A percentile compares a stretch with the other conserved stretches of the same genome.
Conservation (phyloP, 2,797 vertebrate species). For the Cygnus olor region DNA sequence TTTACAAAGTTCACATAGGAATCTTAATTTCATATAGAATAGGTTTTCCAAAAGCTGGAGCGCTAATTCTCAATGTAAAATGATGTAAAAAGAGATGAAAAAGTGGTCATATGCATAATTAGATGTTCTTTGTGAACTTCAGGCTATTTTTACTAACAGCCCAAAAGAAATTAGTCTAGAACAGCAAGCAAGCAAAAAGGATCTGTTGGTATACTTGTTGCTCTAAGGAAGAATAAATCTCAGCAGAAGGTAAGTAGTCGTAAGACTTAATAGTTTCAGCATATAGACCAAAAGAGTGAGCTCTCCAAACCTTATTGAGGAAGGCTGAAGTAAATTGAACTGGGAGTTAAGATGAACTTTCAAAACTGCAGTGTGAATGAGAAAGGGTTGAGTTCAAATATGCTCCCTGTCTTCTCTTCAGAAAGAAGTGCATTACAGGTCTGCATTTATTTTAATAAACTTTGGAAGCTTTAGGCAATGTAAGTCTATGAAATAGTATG, state of each 20-base stretch:
- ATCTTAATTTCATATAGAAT: rapidly evolving
- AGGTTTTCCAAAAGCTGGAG: neutral
- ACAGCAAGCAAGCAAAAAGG: neutral
- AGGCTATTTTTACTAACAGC: neutral
- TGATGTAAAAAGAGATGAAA: neutral
- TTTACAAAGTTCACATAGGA: neutral
- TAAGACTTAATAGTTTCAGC: neutral
- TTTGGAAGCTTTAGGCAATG: neutral
- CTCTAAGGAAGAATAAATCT: neutral
- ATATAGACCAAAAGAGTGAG: neutral
- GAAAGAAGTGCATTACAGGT: neutral
- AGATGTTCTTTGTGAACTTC: neutral
- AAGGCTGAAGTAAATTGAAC: conserved; percentile 11
- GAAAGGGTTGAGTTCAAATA: no score
- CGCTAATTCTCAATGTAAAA: neutral
- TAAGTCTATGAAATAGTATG: neutral
- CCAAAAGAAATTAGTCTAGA: neutral
- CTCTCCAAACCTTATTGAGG: neutral
- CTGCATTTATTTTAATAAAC: neutral
- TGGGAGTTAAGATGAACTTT: conserved; percentile 15
- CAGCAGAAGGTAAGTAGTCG: neutral
- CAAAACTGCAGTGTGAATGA: neutral
- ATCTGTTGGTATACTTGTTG: neutral
- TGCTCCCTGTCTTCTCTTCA: neutral
- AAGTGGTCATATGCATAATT: neutral